A percentile compares a stretch with the other conserved stretches of the same genome.
Evolutionary conservation across 2,113 vertebrate species (phyloP).

Genomic region (Phyllopteryx taeniolatus): DNA sequence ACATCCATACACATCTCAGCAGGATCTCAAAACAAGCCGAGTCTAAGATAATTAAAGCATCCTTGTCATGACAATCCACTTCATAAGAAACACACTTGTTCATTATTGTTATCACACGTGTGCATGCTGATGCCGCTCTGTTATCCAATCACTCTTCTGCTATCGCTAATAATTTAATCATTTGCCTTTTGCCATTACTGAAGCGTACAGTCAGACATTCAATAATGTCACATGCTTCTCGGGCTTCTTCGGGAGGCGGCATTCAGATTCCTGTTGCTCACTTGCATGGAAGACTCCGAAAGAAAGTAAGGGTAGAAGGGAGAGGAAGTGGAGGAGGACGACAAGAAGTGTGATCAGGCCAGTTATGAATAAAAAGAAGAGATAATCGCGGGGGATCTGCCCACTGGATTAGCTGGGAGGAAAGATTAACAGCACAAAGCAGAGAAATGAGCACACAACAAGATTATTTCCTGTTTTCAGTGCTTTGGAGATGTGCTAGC

Average conservation of each 20-base stretch:
- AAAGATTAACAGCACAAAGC: conserved; percentile 66
- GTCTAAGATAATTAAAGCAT: conserved; percentile 75
- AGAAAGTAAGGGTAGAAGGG: conserved; percentile 20
- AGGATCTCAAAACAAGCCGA: conserved; percentile 62
- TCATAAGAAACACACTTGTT: conserved; percentile 59
- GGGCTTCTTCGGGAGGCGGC: conserved; percentile 33
- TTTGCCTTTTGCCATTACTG: conserved; percentile 23
- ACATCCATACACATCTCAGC: conserved; percentile 24
- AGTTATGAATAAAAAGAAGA: conserved; percentile 68
- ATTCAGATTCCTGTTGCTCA: conserved; percentile 39
- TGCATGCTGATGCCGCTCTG: conserved; percentile 47
- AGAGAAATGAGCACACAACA: conserved; percentile 26
- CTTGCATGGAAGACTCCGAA: conserved; percentile 21
- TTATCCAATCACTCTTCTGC: conserved; percentile 61
- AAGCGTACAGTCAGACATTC: conserved; percentile 7
- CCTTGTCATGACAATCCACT: conserved; percentile 65
- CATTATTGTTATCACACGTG: conserved; percentile 63
- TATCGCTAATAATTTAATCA: conserved; percentile 60
- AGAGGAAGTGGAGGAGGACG: conserved; percentile 33
- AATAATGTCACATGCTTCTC: conserved; percentile 39
- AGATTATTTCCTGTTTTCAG: conserved; percentile 47
- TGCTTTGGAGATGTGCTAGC: conserved; percentile 43
- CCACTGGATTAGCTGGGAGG: conserved; percentile 72
- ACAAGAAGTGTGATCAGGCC: conserved; percentile 50
- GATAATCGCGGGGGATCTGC: conserved; percentile 70